phyloP scores from a whole-genome alignment of 2,888 invertebrate species.

The Salticus scenicus region DNA sequence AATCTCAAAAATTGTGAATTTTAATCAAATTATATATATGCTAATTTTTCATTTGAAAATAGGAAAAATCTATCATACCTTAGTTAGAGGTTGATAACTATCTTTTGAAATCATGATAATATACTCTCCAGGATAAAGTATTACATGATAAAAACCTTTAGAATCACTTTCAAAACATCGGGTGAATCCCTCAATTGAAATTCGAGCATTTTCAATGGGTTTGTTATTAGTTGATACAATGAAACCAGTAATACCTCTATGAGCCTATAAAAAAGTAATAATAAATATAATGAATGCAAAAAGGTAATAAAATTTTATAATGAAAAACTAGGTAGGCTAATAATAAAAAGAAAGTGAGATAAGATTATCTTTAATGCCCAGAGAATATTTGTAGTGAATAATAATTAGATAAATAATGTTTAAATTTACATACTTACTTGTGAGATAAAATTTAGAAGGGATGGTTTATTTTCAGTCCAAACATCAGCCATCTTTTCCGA shows the following conservation, averaged over 20 bases:
- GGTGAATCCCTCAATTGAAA: slow-evolving; percentile 85
- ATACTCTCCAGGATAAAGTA: slow-evolving; percentile 91
- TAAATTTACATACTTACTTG: no score
- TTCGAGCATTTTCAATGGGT: slow-evolving; percentile 84
- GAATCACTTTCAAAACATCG: slow-evolving; percentile 86
- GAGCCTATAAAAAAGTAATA: slow-evolving; percentile 54
- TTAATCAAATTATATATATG: no score
- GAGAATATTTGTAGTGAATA: no score
- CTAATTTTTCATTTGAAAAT: no score
- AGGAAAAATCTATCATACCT: no score
- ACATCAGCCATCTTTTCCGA: slow-evolving; percentile 48
- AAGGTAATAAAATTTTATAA: no score
- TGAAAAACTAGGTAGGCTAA: no score
- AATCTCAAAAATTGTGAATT: no score
- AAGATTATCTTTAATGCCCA: no score
- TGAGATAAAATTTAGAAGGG: slow-evolving; percentile 45
- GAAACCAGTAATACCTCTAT: slow-evolving; percentile 57
- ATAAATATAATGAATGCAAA: no score
- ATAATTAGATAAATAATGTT: no score
- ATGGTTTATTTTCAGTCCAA: slow-evolving; percentile 53
- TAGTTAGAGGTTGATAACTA: slow-evolving; percentile 79
- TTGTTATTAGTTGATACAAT: slow-evolving; percentile 17
- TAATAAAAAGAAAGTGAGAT: no score
- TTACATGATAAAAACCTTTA: slow-evolving; percentile 94
- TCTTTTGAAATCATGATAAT: slow-evolving; percentile 83